phyloP scores from a whole-genome alignment of 2,888 invertebrate species.

The Aradus depressus region DNA sequence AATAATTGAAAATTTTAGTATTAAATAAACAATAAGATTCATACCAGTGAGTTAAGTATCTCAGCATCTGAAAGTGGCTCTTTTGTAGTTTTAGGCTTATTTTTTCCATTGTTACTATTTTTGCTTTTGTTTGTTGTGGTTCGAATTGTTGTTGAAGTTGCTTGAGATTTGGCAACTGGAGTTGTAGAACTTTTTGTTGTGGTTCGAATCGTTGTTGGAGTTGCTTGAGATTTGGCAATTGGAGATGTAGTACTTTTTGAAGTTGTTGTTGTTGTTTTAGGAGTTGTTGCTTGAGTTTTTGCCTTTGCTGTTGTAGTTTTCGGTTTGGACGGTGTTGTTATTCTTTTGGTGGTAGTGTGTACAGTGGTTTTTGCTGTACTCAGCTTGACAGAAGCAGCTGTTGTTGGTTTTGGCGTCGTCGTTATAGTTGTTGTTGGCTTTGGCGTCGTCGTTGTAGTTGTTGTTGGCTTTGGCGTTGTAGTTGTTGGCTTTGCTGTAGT shows the following conservation, averaged over 20 bases:
- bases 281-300: slow-evolving; percentile 11
- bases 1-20: background rate
- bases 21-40: slow-evolving; percentile 1
- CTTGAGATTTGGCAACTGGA: slow-evolving; percentile 1
- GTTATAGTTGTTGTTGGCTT: slow-evolving; percentile 10
- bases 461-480: slow-evolving; percentile 13
- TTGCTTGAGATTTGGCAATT: slow-evolving; percentile 3
- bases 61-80: slow-evolving; percentile 21
- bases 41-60: slow-evolving; percentile 21
- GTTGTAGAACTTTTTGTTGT: slow-evolving; percentile 7
- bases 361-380: slow-evolving; percentile 9
- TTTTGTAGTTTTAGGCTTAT: slow-evolving; percentile 14
- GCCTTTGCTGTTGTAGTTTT: slow-evolving; percentile 17
- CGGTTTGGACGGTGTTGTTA: slow-evolving; percentile 16
- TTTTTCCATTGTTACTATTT: slow-evolving; percentile 7
- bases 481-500: slow-evolving; percentile 36
- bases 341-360: slow-evolving; percentile 15
- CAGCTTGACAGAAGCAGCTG: slow-evolving; percentile 7
- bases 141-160: slow-evolving; percentile 14
- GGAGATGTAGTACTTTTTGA: slow-evolving; percentile 15
- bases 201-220: slow-evolving; percentile 11
- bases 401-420: background rate
- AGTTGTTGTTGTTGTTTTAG: slow-evolving; percentile 9
- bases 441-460: slow-evolving; percentile 14
- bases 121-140: slow-evolving; percentile 7